Evolutionary conservation across 2,797 vertebrate species (phyloP), one percentile per base, ranked within the genome.

Genomic region (Bucorvus abyssinicus): DNA sequence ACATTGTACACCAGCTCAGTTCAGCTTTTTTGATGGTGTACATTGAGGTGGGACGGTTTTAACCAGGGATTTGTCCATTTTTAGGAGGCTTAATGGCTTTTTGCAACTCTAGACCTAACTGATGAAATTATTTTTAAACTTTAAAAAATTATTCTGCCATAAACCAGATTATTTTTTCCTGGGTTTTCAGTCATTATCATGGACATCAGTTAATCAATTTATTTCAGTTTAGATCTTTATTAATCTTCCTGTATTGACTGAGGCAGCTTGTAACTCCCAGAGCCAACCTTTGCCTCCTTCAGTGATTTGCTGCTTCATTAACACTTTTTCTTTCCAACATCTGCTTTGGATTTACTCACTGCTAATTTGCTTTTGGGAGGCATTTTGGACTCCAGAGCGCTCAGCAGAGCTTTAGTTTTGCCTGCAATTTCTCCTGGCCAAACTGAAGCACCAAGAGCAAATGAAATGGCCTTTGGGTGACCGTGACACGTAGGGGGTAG

Each of bases 381-480:
- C 19, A 24, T 71, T 87, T 84, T 29, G 38, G 18, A 0, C 57
- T 40, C 56, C 7, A 1, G 7, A 50, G 14, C 23, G 4, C 57
- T 18, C 22, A 1, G 8, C 10, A 26, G 18, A 75, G 12, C 27
- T 69, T 26, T 15, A n/a, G 32, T 3, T 78, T 36, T 8, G 10
- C 16, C 34, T 1, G 27, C 30, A 76, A 9, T 86, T 30, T 34
- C 50, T 36, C 26, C 84, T 8, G 14, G 34, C 3, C 44, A 13
- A 52, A 29, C 3, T 0, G 3, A 56, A 40, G 65, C 60, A 8
- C 42, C 3, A 2, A 4, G 42, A 65, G 45, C 47, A 5, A 40
- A 2, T 0, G 4, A 15, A 45, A 26, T 0, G 20, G 12, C 9
- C 42, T 49, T 14, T 5, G 53, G 53, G 45, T 14, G 57, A 21